Evolutionary conservation across 2,888 invertebrate genomes (phyloP).

Genomic region (Eupsilia transversa): DNA sequence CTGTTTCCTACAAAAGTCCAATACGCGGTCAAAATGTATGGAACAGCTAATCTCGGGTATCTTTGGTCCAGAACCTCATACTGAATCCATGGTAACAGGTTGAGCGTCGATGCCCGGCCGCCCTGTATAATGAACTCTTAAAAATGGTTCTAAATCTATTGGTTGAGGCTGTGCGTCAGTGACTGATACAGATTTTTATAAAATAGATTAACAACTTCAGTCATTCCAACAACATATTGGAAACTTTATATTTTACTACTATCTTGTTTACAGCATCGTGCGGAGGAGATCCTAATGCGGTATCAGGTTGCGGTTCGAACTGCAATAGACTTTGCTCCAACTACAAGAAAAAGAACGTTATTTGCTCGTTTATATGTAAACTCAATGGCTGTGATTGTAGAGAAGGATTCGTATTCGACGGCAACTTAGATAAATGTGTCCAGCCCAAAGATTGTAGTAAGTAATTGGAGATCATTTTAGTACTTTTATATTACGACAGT

Average conservation of each 20-base stretch:
- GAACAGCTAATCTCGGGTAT: too few relatives aligned
- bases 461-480: neutral
- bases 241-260: neutral
- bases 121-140: too few relatives aligned
- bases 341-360: slow-evolving; percentile 31
- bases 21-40: too few relatives aligned
- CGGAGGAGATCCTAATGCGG: slow-evolving; percentile 66
- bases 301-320: slow-evolving; percentile 69
- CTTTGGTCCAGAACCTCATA: too few relatives aligned
- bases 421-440: slow-evolving; percentile 52
- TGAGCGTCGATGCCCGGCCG: too few relatives aligned
- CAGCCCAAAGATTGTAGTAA: slow-evolving; percentile 55
- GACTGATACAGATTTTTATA: neutral
- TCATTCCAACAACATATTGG: neutral
- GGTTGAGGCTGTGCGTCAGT: too few relatives aligned
- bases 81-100: too few relatives aligned
- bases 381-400: slow-evolving; percentile 62
- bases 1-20: too few relatives aligned
- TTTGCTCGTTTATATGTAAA: slow-evolving; percentile 42
- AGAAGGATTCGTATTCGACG: slow-evolving; percentile 58
- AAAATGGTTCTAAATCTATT: too few relatives aligned
- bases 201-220: neutral
- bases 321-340: slow-evolving; percentile 68
- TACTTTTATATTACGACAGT: too few relatives aligned
- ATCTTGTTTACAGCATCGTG: slow-evolving; percentile 63